Conservation (phyloP, 2,797 vertebrate genomes). For the Sebastes itinus region DNA sequence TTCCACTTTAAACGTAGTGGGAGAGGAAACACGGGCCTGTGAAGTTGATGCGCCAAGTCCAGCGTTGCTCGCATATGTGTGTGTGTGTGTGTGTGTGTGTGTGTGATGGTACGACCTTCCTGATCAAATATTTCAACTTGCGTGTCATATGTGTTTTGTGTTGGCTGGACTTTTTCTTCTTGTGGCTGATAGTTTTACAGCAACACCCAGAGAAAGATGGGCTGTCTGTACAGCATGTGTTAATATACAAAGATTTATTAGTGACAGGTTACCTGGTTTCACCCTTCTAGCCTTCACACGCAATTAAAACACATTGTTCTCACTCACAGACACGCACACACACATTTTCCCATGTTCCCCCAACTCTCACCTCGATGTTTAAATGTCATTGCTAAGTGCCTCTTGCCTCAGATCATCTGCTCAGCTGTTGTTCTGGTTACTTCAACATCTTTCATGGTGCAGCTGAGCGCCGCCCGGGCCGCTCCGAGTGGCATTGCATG, state of each 20-base stretch:
- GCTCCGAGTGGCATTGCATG: constrained; percentile 30
- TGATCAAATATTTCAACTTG: constrained; percentile 59
- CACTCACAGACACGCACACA: constrained; percentile 8
- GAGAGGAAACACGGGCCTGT: constrained; percentile 63
- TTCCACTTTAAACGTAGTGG: constrained; percentile 75
- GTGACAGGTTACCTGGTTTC: constrained; percentile 71
- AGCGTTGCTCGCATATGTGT: constrained; percentile 13
- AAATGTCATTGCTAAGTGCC: constrained; percentile 51
- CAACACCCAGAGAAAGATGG: constrained; percentile 56
- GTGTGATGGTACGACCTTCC: constrained; percentile 50
- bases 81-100: not conserved
- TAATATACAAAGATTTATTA: constrained; percentile 59
- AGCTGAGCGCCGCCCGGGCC: constrained; percentile 4
- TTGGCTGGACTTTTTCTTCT: constrained; percentile 53
- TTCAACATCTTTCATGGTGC: constrained; percentile 26
- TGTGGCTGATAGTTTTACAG: constrained; percentile 54
- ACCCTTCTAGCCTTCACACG: constrained; percentile 59
- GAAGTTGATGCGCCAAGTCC: constrained; percentile 59
- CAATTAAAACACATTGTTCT: constrained; percentile 59
- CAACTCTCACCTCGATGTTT: constrained; percentile 50
- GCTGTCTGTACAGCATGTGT: constrained; percentile 70
- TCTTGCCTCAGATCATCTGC: constrained; percentile 59
- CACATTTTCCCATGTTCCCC: constrained; percentile 25
- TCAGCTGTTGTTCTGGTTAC: constrained; percentile 54
- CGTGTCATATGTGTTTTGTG: constrained; percentile 48